Percentiles rank a stretch among this genome's conserved stretches.
These are phyloP conservation scores for Molossus alvarezi DNA, from an alignment of 2,797 vertebrate genomes.

Conservation along the genomic window DNA sequence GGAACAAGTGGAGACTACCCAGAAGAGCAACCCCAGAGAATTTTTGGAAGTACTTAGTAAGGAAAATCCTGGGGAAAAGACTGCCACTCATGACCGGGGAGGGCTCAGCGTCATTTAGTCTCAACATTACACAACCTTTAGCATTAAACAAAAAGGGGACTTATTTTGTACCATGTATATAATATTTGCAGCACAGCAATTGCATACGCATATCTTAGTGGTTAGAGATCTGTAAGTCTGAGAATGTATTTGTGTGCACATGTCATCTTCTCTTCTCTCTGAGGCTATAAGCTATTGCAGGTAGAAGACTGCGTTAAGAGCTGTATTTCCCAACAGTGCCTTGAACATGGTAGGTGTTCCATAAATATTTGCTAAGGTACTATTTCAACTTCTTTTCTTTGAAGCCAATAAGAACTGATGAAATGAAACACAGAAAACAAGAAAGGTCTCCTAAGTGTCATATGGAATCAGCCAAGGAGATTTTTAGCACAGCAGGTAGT, in stretches of 20 bases:
- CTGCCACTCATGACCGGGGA: neutral
- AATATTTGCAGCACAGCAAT: neutral
- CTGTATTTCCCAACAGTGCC: conserved; percentile 3
- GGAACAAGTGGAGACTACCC: neutral
- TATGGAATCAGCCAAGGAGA: conserved; percentile 45
- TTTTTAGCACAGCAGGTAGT: conserved; percentile 52
- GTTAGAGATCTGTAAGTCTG: neutral
- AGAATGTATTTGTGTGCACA: neutral
- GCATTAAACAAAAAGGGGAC: neutral
- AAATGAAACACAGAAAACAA: conserved; percentile 51
- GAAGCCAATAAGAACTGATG: conserved; percentile 46
- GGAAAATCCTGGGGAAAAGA: neutral
- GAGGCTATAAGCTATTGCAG: neutral
- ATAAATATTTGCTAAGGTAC: conserved; percentile 52
- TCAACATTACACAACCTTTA: neutral
- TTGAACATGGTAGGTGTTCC: neutral
- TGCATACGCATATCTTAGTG: neutral
- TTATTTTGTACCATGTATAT: neutral
- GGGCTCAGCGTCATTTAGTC: neutral
- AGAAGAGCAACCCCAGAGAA: neutral
- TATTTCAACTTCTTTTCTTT: conserved; percentile 60
- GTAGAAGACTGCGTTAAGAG: conserved; percentile 11
- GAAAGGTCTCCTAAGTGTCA: conserved; percentile 41
- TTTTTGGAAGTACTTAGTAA: conserved; percentile 21
- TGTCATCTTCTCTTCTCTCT: neutral